Evolutionary conservation across 2,888 invertebrate genomes (phyloP).

Genomic region (Cephonodes hylas): DNA sequence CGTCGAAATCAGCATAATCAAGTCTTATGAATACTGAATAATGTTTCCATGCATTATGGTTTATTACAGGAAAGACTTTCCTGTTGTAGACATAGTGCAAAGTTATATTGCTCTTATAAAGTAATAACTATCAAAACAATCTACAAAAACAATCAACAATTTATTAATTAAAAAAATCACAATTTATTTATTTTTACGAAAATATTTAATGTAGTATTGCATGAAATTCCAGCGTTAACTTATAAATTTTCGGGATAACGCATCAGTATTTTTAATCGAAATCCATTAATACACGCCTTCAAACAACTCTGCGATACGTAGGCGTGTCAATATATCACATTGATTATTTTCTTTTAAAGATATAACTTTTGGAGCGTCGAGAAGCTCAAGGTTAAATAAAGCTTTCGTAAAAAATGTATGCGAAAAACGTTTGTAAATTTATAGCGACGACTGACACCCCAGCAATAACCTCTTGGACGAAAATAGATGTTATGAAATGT

Average conservation of each 20-base stretch:
- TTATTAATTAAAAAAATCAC: too few species aligned
- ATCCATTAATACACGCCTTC: too few species aligned
- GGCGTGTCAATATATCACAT: neutral
- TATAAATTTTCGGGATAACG: too few species aligned
- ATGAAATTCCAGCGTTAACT: too few species aligned
- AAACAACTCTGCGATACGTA: neutral
- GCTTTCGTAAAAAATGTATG: neutral
- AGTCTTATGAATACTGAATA: neutral
- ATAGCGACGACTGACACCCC: neutral
- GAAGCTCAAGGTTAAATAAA: neutral
- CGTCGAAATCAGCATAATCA: neutral
- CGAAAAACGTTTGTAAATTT: neutral
- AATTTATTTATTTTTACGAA: too few species aligned
- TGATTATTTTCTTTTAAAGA: neutral
- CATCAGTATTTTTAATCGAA: neutral
- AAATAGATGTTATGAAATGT: slow-evolving; percentile 5
- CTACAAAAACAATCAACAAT: too few species aligned
- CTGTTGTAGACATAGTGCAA: too few species aligned
- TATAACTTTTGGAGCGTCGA: neutral
- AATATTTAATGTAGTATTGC: too few species aligned
- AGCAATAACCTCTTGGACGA: neutral
- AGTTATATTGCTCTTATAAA: too few species aligned
- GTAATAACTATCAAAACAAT: too few species aligned
- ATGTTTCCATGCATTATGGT: neutral
- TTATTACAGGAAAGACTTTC: too few species aligned